Conservation (phyloP, 2,797 vertebrate species). For the Sebastes glaucus region DNA sequence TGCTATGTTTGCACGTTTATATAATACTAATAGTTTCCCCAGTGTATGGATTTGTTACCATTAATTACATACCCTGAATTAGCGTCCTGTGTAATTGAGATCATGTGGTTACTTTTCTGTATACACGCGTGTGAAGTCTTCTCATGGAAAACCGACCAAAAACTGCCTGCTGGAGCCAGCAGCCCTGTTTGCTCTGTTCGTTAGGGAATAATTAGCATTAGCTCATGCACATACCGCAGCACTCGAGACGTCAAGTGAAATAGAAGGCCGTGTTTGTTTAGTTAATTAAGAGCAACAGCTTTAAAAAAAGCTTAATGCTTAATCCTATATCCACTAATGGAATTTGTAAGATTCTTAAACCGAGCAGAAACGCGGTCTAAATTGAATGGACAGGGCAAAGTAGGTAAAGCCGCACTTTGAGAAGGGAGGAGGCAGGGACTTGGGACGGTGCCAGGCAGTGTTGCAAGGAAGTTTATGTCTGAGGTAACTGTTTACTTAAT, state of each 20-base stretch:
- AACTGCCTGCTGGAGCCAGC: background rate
- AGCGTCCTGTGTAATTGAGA: slow-evolving; percentile 20
- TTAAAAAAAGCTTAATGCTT: slow-evolving; percentile 64
- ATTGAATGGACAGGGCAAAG: slow-evolving; percentile 58
- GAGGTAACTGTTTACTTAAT: slow-evolving; percentile 76
- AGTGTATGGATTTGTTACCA: slow-evolving; percentile 1
- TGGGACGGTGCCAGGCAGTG: slow-evolving; percentile 60
- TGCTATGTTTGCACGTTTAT: background rate
- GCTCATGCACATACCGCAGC: slow-evolving; percentile 57
- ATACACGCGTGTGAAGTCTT: background rate
- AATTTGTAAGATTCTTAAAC: slow-evolving; percentile 74
- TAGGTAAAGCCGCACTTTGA: slow-evolving; percentile 54
- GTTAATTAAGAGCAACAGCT: slow-evolving; percentile 74
- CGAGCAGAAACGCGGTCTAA: slow-evolving; percentile 39
- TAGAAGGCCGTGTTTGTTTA: slow-evolving; percentile 75
- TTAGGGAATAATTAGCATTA: slow-evolving; percentile 61
- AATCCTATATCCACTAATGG: slow-evolving; percentile 73
- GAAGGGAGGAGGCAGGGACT: slow-evolving; percentile 41
- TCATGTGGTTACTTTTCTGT: slow-evolving; percentile 16
- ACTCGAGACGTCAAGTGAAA: slow-evolving; percentile 52
- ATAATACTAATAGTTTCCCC: slow-evolving; percentile 5
- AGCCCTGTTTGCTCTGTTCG: slow-evolving; percentile 34
- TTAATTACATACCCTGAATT: slow-evolving; percentile 12
- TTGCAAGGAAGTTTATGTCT: slow-evolving; percentile 74
- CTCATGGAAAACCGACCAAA: slow-evolving; percentile 26